Base-by-base conservation (phyloP, 1,140 invertebrate genomes). In the Lepidotrigona ventralis region DNA sequence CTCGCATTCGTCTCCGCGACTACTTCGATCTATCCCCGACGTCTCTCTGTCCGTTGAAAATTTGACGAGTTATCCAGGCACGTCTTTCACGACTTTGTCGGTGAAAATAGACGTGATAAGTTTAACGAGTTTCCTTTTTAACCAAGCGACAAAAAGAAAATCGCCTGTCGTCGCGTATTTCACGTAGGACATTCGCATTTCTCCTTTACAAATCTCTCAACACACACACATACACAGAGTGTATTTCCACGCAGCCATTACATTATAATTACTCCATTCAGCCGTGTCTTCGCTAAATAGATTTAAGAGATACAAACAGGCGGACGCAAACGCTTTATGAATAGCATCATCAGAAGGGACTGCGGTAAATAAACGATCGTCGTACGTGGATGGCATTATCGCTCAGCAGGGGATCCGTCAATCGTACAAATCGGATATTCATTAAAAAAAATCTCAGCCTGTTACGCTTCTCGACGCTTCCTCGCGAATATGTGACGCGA, bases 1-100 rank as follows among this genome's bases (percentile, higher is more conserved):
- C 58, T 23, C 58, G 4, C 68, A 77, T 70, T 68, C 53, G 39
- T 82, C 63, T 63, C 56, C 33, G 80, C 69, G 58, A 39, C 81
- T 69, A 60, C 72, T n/a, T 68, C 69, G 46, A 58, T 85, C 73
- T 58, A 39, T 68, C 33, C 66, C 19, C 19, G 53, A 14, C 56
- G 23, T 60, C 23, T 63, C 39, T 0, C 8, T 8, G 39, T 46
- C 39, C 51, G 19, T 70, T 53, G 5, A 14, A 53, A 53, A 66
- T 58, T 60, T 33, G 39, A 82, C 29, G 73, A 73, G 58, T 58
- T 69, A 12, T 26, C 1, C 53, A 33, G 33, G 4, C 63, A 17
- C 19, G 64, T 29, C 15, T 33, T 33, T 33, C 17, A 5, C 12
- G 12, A 23, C 33, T 39, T 39, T 39, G 21, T 14, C 12, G 14